Base-by-base conservation (phyloP, 2,888 invertebrate species). In the Drosophila gaucha region DNA sequence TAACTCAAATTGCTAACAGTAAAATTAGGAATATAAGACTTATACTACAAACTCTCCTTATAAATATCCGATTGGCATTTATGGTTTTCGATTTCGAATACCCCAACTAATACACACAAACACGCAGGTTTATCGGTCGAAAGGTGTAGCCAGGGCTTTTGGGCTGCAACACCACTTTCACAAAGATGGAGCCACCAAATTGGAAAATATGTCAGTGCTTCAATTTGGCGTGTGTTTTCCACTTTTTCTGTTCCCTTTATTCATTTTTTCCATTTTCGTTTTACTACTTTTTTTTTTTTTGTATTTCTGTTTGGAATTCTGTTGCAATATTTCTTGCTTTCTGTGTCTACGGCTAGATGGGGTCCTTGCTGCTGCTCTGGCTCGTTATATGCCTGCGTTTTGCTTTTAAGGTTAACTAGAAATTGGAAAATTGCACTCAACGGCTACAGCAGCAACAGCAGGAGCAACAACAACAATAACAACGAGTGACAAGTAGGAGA, bases 161-260 rank as follows among this genome's bases (percentile, higher is more conserved):
- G 2, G 31, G 4, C 9, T 22, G 30, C 20, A 30, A 20, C 31
- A n/a, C 20, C 6, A 3, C 2, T 22, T 5, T 22, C 5, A 3
- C 18, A 38, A 22, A 38, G 38, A 20, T 38, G 38, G 38, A 41
- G 70, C 70, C 59, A 60, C 65, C 76, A 85, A 86, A 84, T 84
- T 86, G 85, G 78, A 85, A 86, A 84, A 84, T 85, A 84, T 84
- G 83, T 85, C 82, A 80, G 69, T 72, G 82, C 82, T 74, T 73
- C 69, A 67, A 78, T 74, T 70, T 77, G 59, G 63, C 67, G 66
- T 70, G 58, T 67, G 64, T 60, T 64, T 75, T 71, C 65, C 38
- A 50, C 38, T 72, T 39, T 58, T 46, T 70, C 68, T 73, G 55
- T 50, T 65, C 39, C 50, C 30, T 54, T 36, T 57, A 60, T 71